A percentile compares a stretch with the other conserved stretches of the same genome.
These are phyloP conservation scores for Atta cephalotes DNA, from an alignment of 1,140 invertebrate species.

Conservation along the genomic window DNA sequence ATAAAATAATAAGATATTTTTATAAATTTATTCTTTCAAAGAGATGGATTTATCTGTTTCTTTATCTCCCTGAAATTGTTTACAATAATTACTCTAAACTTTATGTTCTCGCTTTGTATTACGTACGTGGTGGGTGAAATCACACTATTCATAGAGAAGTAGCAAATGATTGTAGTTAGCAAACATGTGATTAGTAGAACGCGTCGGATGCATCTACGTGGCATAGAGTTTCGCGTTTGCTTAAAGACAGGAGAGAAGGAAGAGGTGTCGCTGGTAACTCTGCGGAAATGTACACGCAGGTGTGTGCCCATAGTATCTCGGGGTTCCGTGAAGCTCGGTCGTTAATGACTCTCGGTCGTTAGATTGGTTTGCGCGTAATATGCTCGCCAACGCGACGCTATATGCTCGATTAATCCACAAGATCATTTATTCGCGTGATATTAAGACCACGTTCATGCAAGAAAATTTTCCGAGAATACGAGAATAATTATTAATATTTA, in stretches of 20 bases:
- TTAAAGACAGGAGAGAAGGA: slow-evolving; percentile 56
- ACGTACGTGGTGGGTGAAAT: background rate
- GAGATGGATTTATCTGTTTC: background rate
- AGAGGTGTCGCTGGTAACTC: slow-evolving; percentile 51
- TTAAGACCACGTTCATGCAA: slow-evolving; percentile 33
- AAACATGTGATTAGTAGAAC: slow-evolving; percentile 69
- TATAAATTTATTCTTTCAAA: background rate
- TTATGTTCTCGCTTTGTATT: background rate
- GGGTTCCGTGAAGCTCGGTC: slow-evolving; percentile 65
- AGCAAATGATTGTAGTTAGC: slow-evolving; percentile 54
- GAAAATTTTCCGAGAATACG: slow-evolving; percentile 12
- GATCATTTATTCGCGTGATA: slow-evolving; percentile 49
- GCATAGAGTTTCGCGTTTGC: slow-evolving; percentile 64
- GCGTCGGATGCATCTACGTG: slow-evolving; percentile 22
- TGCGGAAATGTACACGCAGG: slow-evolving; percentile 69
- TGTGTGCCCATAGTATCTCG: slow-evolving; percentile 62
- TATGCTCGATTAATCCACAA: slow-evolving; percentile 67
- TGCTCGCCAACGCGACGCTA: slow-evolving; percentile 63
- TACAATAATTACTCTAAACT: background rate
- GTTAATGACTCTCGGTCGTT: slow-evolving; percentile 74
- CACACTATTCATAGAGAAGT: slow-evolving; percentile 22
- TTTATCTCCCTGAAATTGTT: background rate
- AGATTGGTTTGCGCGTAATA: slow-evolving; percentile 73
- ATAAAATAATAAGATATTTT: background rate
- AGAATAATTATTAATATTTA: slow-evolving; percentile 2